A percentile compares a stretch with the other conserved stretches of the same genome.
Evolutionary conservation across 2,113 vertebrate species (phyloP).

Genomic region (Sylvilagus bachmani): DNA sequence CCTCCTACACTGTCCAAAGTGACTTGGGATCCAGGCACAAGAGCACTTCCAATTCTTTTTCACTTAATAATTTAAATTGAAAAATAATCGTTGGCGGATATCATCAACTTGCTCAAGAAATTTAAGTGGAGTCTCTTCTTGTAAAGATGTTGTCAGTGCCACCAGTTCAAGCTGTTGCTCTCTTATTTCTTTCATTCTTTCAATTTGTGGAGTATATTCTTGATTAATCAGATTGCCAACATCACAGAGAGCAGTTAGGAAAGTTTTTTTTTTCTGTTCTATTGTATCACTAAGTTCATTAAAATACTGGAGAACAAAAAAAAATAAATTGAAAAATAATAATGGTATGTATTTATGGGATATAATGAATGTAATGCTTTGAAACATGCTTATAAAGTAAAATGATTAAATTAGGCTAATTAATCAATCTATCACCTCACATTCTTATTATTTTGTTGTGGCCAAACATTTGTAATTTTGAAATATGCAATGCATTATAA

Average conservation of each 20-base stretch:
- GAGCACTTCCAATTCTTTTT: background rate
- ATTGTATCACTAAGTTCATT: conserved; percentile 86
- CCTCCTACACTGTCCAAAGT: background rate
- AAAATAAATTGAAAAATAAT: background rate
- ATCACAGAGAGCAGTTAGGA: conserved; percentile 88
- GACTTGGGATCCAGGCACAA: background rate
- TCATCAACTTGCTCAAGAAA: conserved; percentile 92
- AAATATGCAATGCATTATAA: background rate
- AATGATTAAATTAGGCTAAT: background rate
- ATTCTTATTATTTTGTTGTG: background rate
- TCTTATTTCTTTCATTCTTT: conserved; percentile 90
- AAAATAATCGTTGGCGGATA: conserved; percentile 89
- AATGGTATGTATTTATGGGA: background rate
- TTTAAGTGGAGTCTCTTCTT: conserved; percentile 89
- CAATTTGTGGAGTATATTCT: conserved; percentile 91
- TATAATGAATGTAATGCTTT: background rate
- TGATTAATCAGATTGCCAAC: conserved; percentile 75
- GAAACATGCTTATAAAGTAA: background rate
- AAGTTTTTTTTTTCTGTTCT: conserved; percentile 88
- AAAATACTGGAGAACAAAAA: conserved; percentile 88
- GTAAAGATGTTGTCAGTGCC: conserved; percentile 86
- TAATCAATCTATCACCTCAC: background rate
- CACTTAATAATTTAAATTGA: background rate
- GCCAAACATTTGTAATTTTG: background rate
- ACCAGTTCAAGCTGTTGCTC: conserved; percentile 92